Percentiles rank a stretch among this genome's conserved stretches.
These are phyloP conservation scores for Psephotus haematonotus DNA, from an alignment of 2,113 vertebrate genomes.

Conservation along the genomic window DNA sequence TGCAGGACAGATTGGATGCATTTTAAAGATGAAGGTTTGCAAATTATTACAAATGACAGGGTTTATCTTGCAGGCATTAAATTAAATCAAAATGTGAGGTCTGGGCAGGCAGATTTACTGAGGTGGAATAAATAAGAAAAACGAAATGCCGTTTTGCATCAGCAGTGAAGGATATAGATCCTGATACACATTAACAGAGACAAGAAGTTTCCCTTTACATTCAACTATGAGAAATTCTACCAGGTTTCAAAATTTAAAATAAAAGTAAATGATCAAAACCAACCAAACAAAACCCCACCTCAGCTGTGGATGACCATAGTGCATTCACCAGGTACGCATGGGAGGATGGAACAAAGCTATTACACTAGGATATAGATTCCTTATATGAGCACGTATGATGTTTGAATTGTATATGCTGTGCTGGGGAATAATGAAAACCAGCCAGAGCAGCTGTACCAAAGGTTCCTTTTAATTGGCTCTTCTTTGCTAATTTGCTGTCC, in stretches of 20 bases:
- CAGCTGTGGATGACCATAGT: not conserved
- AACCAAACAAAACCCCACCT: not conserved
- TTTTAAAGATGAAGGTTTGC: conserved; percentile 70
- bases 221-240: conserved; percentile 3
- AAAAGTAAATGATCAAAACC: fast-evolving
- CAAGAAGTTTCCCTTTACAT: conserved; percentile 43
- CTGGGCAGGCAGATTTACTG: conserved; percentile 58
- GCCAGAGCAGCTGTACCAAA: conserved; percentile 24
- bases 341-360: not conserved
- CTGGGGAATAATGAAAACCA: conserved; percentile 11
- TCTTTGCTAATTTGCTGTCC: not conserved
- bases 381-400: not conserved
- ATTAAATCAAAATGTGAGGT: conserved; percentile 70
- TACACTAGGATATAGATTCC: not conserved
- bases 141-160: conserved; percentile 67
- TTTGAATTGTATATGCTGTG: not conserved
- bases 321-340: not conserved
- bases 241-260: not conserved
- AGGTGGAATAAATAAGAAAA: conserved; percentile 70
- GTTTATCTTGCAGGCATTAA: conserved; percentile 72
- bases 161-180: conserved; percentile 49
- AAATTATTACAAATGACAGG: conserved; percentile 70
- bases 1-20: conserved; percentile 63
- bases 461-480: conserved; percentile 58
- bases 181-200: conserved; percentile 45